phyloP scores from a whole-genome alignment of 1,140 invertebrate species.

The Sitodiplosis mosellana region DNA sequence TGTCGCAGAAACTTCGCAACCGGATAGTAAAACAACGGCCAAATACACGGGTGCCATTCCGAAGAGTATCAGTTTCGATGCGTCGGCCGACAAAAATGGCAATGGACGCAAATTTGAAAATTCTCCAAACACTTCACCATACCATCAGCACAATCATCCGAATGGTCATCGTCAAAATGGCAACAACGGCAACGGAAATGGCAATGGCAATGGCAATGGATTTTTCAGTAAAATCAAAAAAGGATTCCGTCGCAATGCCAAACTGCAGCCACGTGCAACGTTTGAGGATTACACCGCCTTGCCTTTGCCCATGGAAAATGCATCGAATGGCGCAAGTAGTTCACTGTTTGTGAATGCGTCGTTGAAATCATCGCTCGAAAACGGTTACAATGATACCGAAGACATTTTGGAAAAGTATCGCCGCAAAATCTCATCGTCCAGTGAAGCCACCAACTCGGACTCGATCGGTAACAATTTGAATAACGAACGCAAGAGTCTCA shows the following conservation, averaged over 20 bases:
- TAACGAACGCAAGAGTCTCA: conserved; percentile 1
- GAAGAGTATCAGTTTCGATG: conserved; percentile 83
- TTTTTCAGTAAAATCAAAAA: conserved; percentile 46
- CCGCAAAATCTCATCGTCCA: conserved; percentile 48
- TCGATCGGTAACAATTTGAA: conserved; percentile 12
- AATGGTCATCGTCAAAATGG: background rate
- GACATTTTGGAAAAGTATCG: conserved; percentile 92
- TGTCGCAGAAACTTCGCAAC: background rate
- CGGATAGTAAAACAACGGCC: conserved; percentile 25
- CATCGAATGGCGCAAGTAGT: background rate
- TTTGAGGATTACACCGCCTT: conserved; percentile 27
- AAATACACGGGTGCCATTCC: conserved; percentile 66
- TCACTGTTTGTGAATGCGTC: background rate
- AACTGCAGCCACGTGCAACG: conserved; percentile 25
- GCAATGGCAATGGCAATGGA: conserved; percentile 27
- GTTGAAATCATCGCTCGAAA: background rate
- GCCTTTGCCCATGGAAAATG: conserved; percentile 10
- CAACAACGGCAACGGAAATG: no score
- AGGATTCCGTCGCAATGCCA: conserved; percentile 39
- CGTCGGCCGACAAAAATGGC: conserved; percentile 66
- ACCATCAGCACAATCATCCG: background rate
- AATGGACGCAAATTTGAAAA: conserved; percentile 37
- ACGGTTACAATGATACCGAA: conserved; percentile 33
- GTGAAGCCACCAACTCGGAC: conserved; percentile 29
- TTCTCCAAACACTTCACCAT: conserved; percentile 8